Evolutionary conservation across 2,113 vertebrate species (phyloP), one percentile per base, ranked within the genome.

Genomic region (Halcyon malimbica): DNA sequence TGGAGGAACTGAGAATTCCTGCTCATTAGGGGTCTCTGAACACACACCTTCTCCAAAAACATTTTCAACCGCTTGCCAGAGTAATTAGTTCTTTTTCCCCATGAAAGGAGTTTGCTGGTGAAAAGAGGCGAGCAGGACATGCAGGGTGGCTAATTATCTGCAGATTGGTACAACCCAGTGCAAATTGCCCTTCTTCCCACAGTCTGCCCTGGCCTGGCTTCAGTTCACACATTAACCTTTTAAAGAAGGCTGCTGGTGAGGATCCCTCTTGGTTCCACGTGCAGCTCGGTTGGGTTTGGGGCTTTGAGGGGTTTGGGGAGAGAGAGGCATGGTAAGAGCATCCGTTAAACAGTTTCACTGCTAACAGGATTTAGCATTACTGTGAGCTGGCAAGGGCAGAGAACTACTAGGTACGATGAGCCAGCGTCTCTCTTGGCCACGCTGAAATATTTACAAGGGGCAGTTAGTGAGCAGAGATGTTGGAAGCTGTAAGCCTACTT

Each of bases 171-270:
- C n/a, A 77, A 0, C 77, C 69, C 93, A 63, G 81, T 16, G 65
- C 92, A 93, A 87, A 90, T 65, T 91, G 93, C 87, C 95, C 74
- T 89, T 87, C 89, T 92, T 92, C 89, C 87, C 95, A 82, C 90
- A 93, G 63, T 5, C 93, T 87, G 62, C 48, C 77, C 94, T 13
- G 1, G 31, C 79, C 82, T 53, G 74, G 67, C 67, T 51, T 54
- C 31, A 74, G 75, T 70, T 93, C 46, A 13, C 63, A 19, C 76
- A 42, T 64, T 79, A 25, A 54, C 51, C 56, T 90, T 37, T 14
- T 35, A 95, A 62, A 9, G 12, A 9, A 44, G 60, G 59, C 67
- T 93, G 65, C 39, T 64, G 16, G 79, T 2, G 41, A 83, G 35
- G 51, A 51, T 31, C 20, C 37, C 21, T 53, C 37, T 59, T 26